Base-by-base conservation (phyloP, 1,140 invertebrate species). In the Temnothorax nylanderi region DNA sequence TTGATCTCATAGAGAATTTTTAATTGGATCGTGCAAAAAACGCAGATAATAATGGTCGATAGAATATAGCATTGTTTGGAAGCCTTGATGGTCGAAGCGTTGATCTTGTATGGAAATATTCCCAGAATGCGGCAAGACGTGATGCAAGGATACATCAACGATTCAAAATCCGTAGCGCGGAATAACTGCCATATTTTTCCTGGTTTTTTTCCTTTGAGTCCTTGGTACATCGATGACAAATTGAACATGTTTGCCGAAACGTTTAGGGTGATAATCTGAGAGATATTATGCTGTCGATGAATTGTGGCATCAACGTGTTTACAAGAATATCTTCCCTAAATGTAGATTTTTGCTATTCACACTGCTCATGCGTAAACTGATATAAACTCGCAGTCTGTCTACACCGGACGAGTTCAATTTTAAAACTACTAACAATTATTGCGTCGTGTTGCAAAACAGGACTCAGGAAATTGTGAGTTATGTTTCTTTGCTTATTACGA, bases 141-240 rank as follows among this genome's bases (percentile, higher is more conserved):
- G 37, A 67, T 44, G 64, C 64, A 67, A 11, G 64, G 64, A 21
- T 21, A 67, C 64, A 67, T 67, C 10, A 67, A 21, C 10, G 64
- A 67, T 26, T 26, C n/a, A 69, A 69, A 69, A 7, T 69, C 41
- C 2, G 65, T 69, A 13, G 37, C 41, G 1, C 16, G 5, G 5
- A 69, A 69, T 13, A 69, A 11, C 11, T 37, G n/a, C n/a, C n/a
- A n/a, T n/a, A n/a, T n/a, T n/a, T n/a, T n/a, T n/a, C n/a, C n/a
- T n/a, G n/a, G n/a, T 37, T 1, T 37, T 37, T 37, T 37, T 6
- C 2, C 37, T 6, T 37, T 37, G 0, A 0, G 37, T 37, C 41
- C 16, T 69, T 69, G 26, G 26, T 0, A 26, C 26, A 26, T 26
- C 26, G 26, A 26, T 26, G 26, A 26, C 26, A 26, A 13, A 13